These are phyloP conservation scores for Cottus gobio DNA, from an alignment of 2,113 vertebrate species.

Conservation along the genomic window DNA sequence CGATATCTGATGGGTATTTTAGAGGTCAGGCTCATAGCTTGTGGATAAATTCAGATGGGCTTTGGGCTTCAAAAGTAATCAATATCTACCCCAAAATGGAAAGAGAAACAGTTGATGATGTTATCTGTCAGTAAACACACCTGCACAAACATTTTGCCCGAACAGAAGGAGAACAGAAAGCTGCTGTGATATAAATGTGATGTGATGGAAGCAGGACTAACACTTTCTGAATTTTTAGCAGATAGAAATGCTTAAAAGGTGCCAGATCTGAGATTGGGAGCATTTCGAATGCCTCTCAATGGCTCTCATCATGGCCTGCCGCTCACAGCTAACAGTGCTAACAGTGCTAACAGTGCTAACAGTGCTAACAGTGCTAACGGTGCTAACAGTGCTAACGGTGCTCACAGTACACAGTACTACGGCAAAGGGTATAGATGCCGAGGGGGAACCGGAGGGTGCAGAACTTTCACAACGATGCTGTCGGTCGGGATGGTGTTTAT, in stretches of 20 bases:
- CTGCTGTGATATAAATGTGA: neutral
- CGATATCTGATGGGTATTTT: constrained; percentile 11
- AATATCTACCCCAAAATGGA: constrained; percentile 45
- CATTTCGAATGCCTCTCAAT: neutral
- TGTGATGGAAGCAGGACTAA: neutral
- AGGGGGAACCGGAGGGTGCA: neutral
- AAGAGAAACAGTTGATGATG: neutral
- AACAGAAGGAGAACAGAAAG: neutral
- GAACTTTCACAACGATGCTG: neutral
- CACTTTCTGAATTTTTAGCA: neutral
- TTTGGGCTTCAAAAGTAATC: constrained; percentile 35
- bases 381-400: neutral
- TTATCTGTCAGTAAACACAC: neutral
- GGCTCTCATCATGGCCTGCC: neutral
- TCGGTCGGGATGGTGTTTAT: neutral
- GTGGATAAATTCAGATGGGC: constrained; percentile 8
- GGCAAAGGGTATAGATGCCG: neutral
- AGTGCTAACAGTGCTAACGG: neutral
- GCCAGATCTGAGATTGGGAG: neutral
- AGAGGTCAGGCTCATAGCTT: constrained; percentile 28
- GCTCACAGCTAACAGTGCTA: neutral
- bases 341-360: neutral
- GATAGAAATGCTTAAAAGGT: neutral
- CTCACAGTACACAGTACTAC: neutral
- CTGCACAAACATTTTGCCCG: neutral